Base-by-base conservation (phyloP, 2,888 invertebrate genomes). In the Hymenopus coronatus region DNA sequence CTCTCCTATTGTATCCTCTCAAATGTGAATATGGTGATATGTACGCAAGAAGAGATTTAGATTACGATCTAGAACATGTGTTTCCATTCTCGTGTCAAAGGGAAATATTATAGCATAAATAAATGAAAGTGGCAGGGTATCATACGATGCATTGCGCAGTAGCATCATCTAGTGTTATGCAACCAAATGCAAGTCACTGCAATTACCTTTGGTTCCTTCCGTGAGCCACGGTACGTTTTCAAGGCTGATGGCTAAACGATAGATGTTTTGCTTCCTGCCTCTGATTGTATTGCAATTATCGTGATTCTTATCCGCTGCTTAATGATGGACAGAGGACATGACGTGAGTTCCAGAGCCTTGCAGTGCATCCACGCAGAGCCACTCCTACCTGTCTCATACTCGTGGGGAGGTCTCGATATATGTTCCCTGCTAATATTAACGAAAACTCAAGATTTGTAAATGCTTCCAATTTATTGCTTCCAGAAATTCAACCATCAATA, bases 241-340 rank as follows among this genome's bases (percentile, higher is more conserved):
- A 86, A 86, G 86, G 86, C 25, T 86, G 86, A 54, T 86, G 86
- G 70, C 27, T 85, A 70, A 85, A 85, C 70, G 46, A 85, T 70
- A 28, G 70, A 70, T 81, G 28, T 81, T n/a, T 70, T 30, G 27
- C 27, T 70, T 70, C 54, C 54, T 70, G 54, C 54, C 54, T 70
- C 54, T 70, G 54, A 20, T 70, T 70, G 54, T 70, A 70, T 70
- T 70, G 54, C 54, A 70, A 70, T 70, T 70, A 70, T 70, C 54
- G 54, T 25, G 54, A 20, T 70, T 70, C 54, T 70, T 70, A 70
- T 20, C 54, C 54, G 3, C 54, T 70, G 54, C 20, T 20, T 70
- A 70, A 70, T 70, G 54, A 70, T 20, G 54, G 20, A 54, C 54
- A 54, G 14, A 54, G 54, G 15, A 54, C 54, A 54, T 54, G 3